Base-by-base conservation (phyloP, 2,797 vertebrate species). In the Enteromius anoplus region DNA sequence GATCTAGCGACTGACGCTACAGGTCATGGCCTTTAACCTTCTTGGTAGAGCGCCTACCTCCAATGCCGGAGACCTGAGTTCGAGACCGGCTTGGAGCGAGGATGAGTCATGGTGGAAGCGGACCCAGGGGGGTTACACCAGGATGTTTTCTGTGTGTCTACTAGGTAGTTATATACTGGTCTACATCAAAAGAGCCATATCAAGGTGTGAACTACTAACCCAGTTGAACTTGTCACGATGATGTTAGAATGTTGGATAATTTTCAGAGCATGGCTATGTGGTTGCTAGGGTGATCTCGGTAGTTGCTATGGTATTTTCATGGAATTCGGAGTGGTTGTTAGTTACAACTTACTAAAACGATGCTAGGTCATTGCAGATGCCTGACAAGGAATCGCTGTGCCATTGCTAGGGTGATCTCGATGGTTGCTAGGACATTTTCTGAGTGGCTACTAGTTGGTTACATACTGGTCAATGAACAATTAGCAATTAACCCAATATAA, bases 141-240 rank as follows among this genome's bases (percentile, higher is more conserved):
- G 26, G 26, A 26, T 26, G 26, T 26, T 11, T 60, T 60, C 23
- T 55, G 51, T 55, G 51, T 55, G 53, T 55, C 53, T 58, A 4
- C 21, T 23, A 58, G 21, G 14, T 12, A 29, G 45, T 32, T 32
- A 19, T 26, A 49, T 51, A 11, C 26, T 72, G 9, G 72, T 40
- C 51, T 4, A 40, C 11, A 12, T 23, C 21, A 75, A 40, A 73
- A 34, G 11, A 72, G 47, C 9, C 9, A 19, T 15, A 29, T 71
- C 14, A 72, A 21, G 17, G 45, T 51, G 70, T 32, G 70, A 72
- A 72, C 42, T 32, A 21, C 70, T 73, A 73, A 51, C 47, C 29
- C 17, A 11, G 10, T 23, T 58, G 9, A 58, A 58, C 53, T 4
- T n/a, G 21, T n/a, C 7, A 9, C 8, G 21, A 55, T 55, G n/a